These are phyloP conservation scores for Drosophila willistoni DNA, from an alignment of 1,140 invertebrate genomes.

Conservation along the genomic window DNA sequence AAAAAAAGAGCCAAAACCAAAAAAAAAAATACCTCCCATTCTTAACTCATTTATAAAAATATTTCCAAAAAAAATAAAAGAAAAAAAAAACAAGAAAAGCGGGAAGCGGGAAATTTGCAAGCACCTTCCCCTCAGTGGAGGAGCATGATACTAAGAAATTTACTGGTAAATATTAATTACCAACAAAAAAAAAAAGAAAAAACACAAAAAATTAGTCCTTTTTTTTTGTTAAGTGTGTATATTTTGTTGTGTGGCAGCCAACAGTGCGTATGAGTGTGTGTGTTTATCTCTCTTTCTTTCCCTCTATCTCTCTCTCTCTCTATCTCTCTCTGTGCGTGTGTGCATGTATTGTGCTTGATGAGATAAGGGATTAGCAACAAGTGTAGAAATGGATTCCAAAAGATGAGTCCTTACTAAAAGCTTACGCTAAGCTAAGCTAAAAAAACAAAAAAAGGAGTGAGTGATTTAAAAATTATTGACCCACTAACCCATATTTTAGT, in stretches of 20 bases:
- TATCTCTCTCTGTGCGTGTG: conserved; percentile 17
- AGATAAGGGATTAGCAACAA: conserved; percentile 50
- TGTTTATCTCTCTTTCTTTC: not conserved
- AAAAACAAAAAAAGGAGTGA: not conserved
- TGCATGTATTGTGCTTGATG: not conserved
- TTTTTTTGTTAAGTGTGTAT: conserved; percentile 20
- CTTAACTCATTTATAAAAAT: not conserved
- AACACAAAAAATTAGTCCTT: conserved; percentile 26
- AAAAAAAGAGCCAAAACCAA: too few species aligned
- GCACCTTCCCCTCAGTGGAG: not conserved
- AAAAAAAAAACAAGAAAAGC: not conserved
- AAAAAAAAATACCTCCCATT: too few species aligned
- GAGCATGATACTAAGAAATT: conserved; percentile 62
- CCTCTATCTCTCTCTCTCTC: not conserved
- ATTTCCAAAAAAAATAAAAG: too few species aligned
- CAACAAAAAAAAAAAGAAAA: conserved; percentile 21
- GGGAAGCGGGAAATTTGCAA: not conserved
- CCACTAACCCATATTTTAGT: not conserved
- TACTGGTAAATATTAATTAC: conserved; percentile 75
- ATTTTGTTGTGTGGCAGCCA: not conserved
- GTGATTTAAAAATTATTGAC: not conserved
- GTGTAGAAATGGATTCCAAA: conserved; percentile 29
- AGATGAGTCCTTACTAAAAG: not conserved
- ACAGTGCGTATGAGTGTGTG: conserved; percentile 14
- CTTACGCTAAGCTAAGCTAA: conserved; percentile 1